Evolutionary conservation across 1,140 invertebrate species (phyloP).

Genomic region (Paraescarpia echinospica): DNA sequence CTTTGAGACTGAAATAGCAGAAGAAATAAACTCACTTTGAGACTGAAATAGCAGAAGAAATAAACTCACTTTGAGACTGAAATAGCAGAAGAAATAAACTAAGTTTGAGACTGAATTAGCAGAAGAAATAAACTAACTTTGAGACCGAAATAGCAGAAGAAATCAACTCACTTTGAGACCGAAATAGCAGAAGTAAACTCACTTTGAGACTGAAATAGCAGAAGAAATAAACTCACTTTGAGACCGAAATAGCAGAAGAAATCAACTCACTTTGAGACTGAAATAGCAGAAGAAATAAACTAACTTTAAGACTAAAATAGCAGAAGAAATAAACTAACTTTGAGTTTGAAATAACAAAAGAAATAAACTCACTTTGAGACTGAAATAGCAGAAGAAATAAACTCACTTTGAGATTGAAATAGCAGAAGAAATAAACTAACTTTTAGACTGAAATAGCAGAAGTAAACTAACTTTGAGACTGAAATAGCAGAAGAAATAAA

Average conservation of each 20-base stretch:
- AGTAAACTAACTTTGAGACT: no score
- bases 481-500: background rate
- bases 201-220: no score
- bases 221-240: slow-evolving; percentile 53
- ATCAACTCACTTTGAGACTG: no score
- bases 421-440: slow-evolving; percentile 46
- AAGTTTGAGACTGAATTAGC: no score
- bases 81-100: no score
- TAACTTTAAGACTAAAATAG: slow-evolving; percentile 62
- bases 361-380: slow-evolving; percentile 57
- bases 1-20: no score
- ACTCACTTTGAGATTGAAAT: slow-evolving; percentile 57
- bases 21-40: slow-evolving; percentile 53
- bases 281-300: slow-evolving; percentile 18
- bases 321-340: no score
- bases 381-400: background rate
- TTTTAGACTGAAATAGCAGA: no score
- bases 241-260: no score
- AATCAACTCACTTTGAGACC: slow-evolving; percentile 58
- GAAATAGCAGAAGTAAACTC: no score
- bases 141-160: slow-evolving; percentile 40
- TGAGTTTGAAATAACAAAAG: no score
- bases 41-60: slow-evolving; percentile 34
- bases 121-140: slow-evolving; percentile 52
- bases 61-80: slow-evolving; percentile 59